These are phyloP conservation scores for Coturnix japonica DNA, from an alignment of 2,113 vertebrate genomes.

Conservation along the genomic window DNA sequence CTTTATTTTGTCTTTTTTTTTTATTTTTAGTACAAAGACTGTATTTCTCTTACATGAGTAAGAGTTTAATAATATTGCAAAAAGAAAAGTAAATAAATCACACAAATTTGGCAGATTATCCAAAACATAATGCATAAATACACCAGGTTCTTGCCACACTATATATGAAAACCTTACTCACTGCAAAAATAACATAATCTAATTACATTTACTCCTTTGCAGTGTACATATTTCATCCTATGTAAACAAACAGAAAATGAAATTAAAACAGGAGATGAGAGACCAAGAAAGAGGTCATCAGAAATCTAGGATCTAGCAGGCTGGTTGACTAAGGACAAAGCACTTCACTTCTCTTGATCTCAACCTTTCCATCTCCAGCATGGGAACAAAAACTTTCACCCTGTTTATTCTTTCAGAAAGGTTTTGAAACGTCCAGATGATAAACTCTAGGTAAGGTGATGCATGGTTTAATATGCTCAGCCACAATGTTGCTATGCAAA, in stretches of 20 bases:
- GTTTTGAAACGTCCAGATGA: not conserved
- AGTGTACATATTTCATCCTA: not conserved
- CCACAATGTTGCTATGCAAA: conserved; percentile 32
- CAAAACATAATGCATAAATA: not conserved
- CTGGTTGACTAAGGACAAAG: not conserved
- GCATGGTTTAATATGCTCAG: not conserved
- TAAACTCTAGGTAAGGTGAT: not conserved
- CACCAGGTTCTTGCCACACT: not conserved
- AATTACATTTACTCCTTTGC: not conserved
- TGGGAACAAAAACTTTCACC: not conserved
- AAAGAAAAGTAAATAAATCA: too few species aligned
- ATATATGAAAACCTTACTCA: not conserved
- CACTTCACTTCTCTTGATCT: not conserved
- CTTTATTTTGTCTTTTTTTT: not conserved
- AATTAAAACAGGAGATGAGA: not conserved
- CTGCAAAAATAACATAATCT: not conserved
- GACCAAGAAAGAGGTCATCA: not conserved
- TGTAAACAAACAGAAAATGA: not conserved
- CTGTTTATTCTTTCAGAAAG: not conserved
- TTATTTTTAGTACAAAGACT: not conserved
- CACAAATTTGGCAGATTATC: not conserved
- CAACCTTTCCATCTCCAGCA: not conserved
- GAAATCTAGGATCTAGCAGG: not conserved
- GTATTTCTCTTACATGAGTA: not conserved
- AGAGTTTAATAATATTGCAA: not conserved